Base-by-base conservation (phyloP, 2,797 vertebrate species). In the Geotrypetes seraphini region DNA sequence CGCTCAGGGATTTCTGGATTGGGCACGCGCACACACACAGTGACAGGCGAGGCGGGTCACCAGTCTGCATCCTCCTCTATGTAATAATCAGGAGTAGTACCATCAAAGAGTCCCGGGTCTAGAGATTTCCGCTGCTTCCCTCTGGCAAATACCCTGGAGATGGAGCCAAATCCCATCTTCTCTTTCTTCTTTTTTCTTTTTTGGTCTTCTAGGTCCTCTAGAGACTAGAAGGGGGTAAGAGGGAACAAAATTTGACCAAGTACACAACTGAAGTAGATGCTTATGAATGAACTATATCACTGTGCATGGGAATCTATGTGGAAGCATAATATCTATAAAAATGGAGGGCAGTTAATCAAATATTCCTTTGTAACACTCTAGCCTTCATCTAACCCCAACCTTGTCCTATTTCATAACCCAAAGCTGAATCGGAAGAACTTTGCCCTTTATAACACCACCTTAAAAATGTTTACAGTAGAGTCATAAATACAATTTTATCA, bases 171-270 rank as follows among this genome's bases (percentile, higher is more conserved):
- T 33, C 88, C 91, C 87, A 97, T 91, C 75, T 97, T 97, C 74
- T 98, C 94, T 73, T 97, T 98, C 76, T 97, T 97, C 79, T 97
- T 97, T 81, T 94, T 97, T 83, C 91, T 83, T 77, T 94, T 97
- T 83, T 96, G 94, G 78, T 97, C 95, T 76, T 98, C 92, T 64
- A 98, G 84, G 54, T 97, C 94, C 78, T 98, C 95, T 85, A 96
- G 89, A 70, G 94, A 98, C 95, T 98, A 71, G 14, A 19, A 19
- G 7, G 10, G 3, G 36, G 31, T 31, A 7, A 3, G 3, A 7
- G 2, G n/a, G 8, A 8, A 5, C 3, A 11, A 8, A 17, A 1
- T n/a, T 8, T 12, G 11, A 6, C 29, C 12, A 7, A 13, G 7
- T 1, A 24, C n/a, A n/a, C n/a, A n/a, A n/a, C n/a, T n/a, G n/a